Evolutionary conservation across 2,113 vertebrate species (phyloP).

Genomic region (Echinops telfairi): DNA sequence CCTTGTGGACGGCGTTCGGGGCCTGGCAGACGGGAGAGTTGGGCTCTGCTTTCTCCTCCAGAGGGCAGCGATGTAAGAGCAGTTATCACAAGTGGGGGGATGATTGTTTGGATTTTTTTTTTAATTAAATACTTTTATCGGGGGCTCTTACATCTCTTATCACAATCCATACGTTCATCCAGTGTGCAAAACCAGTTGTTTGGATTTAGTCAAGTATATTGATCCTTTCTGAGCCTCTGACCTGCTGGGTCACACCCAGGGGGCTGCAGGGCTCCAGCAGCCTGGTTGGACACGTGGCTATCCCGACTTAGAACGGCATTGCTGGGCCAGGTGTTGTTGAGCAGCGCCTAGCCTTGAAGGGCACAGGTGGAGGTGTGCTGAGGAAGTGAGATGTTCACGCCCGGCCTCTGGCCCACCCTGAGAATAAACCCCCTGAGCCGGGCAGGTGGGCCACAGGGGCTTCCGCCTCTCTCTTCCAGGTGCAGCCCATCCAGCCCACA

Average conservation of each 20-base stretch:
- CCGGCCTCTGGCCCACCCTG: not conserved
- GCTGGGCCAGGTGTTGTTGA: not conserved
- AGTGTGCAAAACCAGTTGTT: not conserved
- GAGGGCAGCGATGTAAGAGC: slow-evolving; percentile 31
- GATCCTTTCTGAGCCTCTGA: slow-evolving; percentile 1
- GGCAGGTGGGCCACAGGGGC: not conserved
- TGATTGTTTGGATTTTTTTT: too few relatives aligned
- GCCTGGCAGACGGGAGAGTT: not conserved
- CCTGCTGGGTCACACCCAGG: not conserved
- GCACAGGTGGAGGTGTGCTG: not conserved
- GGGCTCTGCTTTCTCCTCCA: not conserved
- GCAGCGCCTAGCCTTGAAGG: not conserved
- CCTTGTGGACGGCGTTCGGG: not conserved
- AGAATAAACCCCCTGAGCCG: not conserved
- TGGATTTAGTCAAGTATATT: not conserved
- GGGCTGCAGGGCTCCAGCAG: accelerated
- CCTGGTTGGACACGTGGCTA: not conserved
- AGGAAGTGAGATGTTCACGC: not conserved
- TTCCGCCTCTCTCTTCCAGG: slow-evolving; percentile 74
- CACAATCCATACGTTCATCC: too few relatives aligned
- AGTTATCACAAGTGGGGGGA: not conserved
- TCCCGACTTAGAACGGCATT: not conserved
- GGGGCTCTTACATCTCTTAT: too few relatives aligned
- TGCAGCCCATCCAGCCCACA: slow-evolving; percentile 88
- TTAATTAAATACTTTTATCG: too few relatives aligned